Evolutionary conservation across 1,140 invertebrate species (phyloP).

Genomic region (Battus philenor): DNA sequence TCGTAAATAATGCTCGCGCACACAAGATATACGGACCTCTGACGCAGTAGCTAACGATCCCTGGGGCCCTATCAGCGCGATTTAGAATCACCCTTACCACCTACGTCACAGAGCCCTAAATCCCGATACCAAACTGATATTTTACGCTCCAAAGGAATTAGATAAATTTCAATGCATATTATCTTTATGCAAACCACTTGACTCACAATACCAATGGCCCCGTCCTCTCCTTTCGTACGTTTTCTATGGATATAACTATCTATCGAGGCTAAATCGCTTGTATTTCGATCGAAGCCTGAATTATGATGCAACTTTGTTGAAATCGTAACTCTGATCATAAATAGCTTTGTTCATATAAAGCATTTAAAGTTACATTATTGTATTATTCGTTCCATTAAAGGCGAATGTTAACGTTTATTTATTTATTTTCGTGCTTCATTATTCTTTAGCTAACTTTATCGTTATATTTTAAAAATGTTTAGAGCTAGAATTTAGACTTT

Average conservation of each 20-base stretch:
- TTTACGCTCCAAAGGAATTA: constrained; percentile 45
- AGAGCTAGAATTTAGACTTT: no score
- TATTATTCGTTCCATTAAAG: background rate
- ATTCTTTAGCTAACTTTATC: no score
- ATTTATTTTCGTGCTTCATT: no score
- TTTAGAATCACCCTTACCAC: constrained; percentile 39
- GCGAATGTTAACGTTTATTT: no score
- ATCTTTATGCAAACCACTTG: constrained; percentile 74
- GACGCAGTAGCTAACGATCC: constrained; percentile 61
- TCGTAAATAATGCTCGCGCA: constrained; percentile 75
- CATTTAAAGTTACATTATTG: constrained; percentile 2
- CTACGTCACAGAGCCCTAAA: constrained; percentile 30
- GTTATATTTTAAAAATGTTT: no score
- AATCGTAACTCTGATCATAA: constrained; percentile 3
- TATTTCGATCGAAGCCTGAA: constrained; percentile 24
- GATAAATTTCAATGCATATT: constrained; percentile 63
- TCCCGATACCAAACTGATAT: constrained; percentile 25
- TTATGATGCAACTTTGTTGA: constrained; percentile 23
- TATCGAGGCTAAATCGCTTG: constrained; percentile 51
- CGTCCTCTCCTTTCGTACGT: constrained; percentile 51
- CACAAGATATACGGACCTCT: constrained; percentile 69
- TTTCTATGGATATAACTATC: constrained; percentile 54
- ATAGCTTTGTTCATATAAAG: constrained; percentile 9
- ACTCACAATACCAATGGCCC: constrained; percentile 59
- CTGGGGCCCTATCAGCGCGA: constrained; percentile 30